A percentile compares a stretch with the other conserved stretches of the same genome.
Conservation (phyloP, 37 sponge, comb jelly and placozoan species). For the Ephydatia muelleri region DNA sequence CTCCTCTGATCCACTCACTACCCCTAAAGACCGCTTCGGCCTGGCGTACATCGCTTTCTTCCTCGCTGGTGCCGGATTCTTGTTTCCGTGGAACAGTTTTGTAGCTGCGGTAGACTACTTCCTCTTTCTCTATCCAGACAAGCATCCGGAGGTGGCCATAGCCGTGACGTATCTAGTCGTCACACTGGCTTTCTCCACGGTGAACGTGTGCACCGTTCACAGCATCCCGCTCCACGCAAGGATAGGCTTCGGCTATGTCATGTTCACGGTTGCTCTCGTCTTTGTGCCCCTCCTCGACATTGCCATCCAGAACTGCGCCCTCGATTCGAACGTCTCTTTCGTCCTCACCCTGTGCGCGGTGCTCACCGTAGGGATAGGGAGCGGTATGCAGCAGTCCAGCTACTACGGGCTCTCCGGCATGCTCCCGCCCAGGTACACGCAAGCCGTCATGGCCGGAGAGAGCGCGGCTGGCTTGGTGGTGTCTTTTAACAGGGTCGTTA, state of each 20-base stretch:
- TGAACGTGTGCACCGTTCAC: constrained; percentile 61
- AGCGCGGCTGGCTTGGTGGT: constrained; percentile 77
- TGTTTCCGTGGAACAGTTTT: constrained; percentile 80
- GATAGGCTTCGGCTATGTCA: constrained; percentile 74
- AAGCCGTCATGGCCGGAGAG: constrained; percentile 86
- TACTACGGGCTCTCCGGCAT: constrained; percentile 89
- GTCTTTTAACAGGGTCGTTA: constrained; percentile 70
- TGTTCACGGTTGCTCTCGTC: constrained; percentile 63
- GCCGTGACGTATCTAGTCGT: constrained; percentile 65
- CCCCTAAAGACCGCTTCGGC: constrained; percentile 47
- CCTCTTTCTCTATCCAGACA: constrained; percentile 56
- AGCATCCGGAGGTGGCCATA: constrained; percentile 51
- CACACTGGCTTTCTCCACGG: constrained; percentile 31
- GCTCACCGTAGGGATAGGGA: constrained; percentile 47
- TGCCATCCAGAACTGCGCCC: constrained; percentile 57
- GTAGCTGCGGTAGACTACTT: constrained; percentile 90
- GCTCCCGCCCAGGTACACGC: constrained; percentile 74
- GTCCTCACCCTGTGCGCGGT: constrained; percentile 58
- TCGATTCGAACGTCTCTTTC: constrained; percentile 29
- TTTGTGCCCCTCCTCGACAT: constrained; percentile 67
- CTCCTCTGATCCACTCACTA: background rate
- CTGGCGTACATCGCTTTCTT: constrained; percentile 70
- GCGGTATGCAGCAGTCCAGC: constrained; percentile 88
- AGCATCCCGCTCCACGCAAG: constrained; percentile 51
- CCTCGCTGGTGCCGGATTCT: constrained; percentile 77